Evolutionary conservation across 2,888 invertebrate genomes (phyloP), one percentile per base, ranked within the genome.

Genomic region (Troglohyphantes excavatus): DNA sequence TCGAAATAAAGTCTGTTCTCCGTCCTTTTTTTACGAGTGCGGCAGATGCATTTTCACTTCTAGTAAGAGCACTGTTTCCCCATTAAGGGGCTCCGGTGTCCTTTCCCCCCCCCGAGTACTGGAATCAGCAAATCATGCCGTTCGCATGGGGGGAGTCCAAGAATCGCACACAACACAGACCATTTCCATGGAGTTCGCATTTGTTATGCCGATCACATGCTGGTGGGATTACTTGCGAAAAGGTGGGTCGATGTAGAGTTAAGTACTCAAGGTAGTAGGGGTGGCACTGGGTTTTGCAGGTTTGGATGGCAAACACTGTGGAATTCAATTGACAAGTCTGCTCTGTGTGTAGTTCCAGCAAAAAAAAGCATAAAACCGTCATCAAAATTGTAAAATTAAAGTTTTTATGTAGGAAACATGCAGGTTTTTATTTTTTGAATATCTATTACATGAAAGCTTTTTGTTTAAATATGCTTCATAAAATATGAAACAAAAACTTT

Each of bases 51-150:
- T 39, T 19, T 63, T 53, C 68, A 26, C 68, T 43, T 53, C n/a
- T 29, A n/a, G 46, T 27, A 1, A 33, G 13, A 33, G 83, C 61
- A 70, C 73, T 85, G n/a, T 23, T 70, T 21, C 43, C 68, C 76
- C 70, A 86, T 86, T 78, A 86, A n/a, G 61, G 68, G 19, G 5
- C 23, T 11, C 63, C 9, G 17, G 9, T 63, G 61, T 81, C 61
- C 0, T 39, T 46, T 27, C 75, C 84, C 84, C 75, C 84, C 84
- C 84, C 7, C 65, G 73, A 29, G 84, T 2, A 13, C 23, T 2
- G 1, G 85, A 39, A 59, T 33, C 43, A 26, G 27, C 85, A 78
- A 78, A 86, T 86, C 59, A 86, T 53, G 59, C 70, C 46, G 78
- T 86, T 67, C 78, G 85, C 78, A 86, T 78, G 78, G 70, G 68